Evolutionary conservation across 2,888 invertebrate genomes (phyloP), one percentile per base, ranked within the genome.

Genomic region (Argynnis bischoffii): DNA sequence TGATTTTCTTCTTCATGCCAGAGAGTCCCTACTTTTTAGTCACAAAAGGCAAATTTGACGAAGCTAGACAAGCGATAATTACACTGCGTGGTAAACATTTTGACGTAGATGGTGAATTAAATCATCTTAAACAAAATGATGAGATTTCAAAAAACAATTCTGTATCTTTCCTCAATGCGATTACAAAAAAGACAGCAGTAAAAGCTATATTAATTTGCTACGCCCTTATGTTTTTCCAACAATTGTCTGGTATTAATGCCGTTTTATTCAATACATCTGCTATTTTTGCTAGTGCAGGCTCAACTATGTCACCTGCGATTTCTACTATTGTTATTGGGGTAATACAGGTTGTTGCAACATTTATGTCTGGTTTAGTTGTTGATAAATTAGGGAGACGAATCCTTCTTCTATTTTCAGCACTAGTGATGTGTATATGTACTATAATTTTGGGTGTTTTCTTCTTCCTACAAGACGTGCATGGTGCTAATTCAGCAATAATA

Each of bases 201-300:
- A 95, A 94, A 80, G 96, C 95, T 0, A 86, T 96, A 3, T 67
- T 95, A 15, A 96, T 97, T 69, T 95, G 95, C 73, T 95, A 96
- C 80, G 95, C 95, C 3, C 93, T 98, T 13, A 98, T 98, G 98
- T 90, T 97, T 77, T 97, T 98, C 88, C 98, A 98, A 82, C 98
- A 98, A 83, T 90, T 98, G 65, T 95, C 96, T 70, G 97, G 97
- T 50, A 95, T 97, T 63, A 97, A 97, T 78, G 96, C 96, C 0
- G 95, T 97, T 6, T 96, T 97, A 72, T 96, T 97, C 85, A 97
- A 97, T 79, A 94, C 96, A 0, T 94, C 94, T 0, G 83, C 92
- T 2, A 98, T 98, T 70, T 98, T 98, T 84, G 78, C 86, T 61
- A 93, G 93, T 50, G 95, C 96, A 15, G 94, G 94, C 6, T 93